Conservation (phyloP, 35 echinoderm and acorn worm genomes). For the Patiria miniata region DNA sequence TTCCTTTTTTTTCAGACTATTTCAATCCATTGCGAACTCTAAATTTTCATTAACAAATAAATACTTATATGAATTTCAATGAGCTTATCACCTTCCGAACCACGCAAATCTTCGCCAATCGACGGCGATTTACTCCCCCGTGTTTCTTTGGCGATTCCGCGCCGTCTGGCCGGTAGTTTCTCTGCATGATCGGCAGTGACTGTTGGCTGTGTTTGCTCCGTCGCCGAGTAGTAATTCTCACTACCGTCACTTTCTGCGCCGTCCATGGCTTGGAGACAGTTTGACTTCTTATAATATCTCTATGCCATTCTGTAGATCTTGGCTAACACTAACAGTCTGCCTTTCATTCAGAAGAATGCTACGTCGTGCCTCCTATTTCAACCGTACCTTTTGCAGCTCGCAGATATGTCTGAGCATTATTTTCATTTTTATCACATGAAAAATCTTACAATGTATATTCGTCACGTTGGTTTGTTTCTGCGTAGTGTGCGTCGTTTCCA, state of each 20-base stretch:
- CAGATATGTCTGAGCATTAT: too few relatives aligned
- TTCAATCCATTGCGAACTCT: background rate
- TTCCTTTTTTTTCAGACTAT: too few relatives aligned
- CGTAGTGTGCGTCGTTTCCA: too few relatives aligned
- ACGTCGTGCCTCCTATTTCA: too few relatives aligned
- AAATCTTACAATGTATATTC: too few relatives aligned
- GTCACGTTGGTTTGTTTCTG: too few relatives aligned
- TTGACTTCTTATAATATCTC: background rate
- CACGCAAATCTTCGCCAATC: background rate
- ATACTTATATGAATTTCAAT: background rate
- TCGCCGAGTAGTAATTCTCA: background rate
- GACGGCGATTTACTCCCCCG: background rate
- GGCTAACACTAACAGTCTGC: too few relatives aligned
- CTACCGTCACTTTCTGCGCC: constrained; percentile 6
- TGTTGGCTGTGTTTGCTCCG: background rate
- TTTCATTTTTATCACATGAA: too few relatives aligned
- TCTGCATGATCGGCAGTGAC: background rate
- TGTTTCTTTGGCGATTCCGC: background rate
- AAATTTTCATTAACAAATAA: background rate
- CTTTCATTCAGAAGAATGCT: too few relatives aligned
- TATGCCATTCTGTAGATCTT: too few relatives aligned
- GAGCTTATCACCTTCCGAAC: background rate
- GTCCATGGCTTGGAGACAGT: background rate
- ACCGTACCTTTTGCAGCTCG: too few relatives aligned
- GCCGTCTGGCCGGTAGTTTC: background rate